phyloP scores from a whole-genome alignment of 1,140 invertebrate genomes.

The Rhagoletis pomonella region DNA sequence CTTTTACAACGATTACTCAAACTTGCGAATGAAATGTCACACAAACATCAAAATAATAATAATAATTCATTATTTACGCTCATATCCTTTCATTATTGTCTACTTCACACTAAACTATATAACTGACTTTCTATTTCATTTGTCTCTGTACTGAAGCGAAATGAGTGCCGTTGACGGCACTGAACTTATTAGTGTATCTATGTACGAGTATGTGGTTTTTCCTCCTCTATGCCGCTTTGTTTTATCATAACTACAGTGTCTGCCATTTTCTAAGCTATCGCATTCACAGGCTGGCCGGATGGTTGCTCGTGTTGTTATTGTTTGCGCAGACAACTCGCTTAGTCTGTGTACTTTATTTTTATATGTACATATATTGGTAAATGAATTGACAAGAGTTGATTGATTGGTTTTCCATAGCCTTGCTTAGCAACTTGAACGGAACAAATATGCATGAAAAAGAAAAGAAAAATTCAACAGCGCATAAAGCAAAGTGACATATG shows the following conservation, averaged over 20 bases:
- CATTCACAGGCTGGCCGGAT: neutral
- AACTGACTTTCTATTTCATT: constrained; percentile 38
- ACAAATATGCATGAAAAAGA: neutral
- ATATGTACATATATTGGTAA: constrained; percentile 14
- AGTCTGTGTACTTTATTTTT: neutral
- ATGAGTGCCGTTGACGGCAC: neutral
- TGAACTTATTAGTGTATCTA: neutral
- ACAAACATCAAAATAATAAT: neutral
- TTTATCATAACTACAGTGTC: neutral
- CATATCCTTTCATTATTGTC: constrained; percentile 31
- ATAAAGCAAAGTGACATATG: neutral
- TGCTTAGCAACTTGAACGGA: constrained; percentile 2
- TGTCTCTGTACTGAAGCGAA: neutral
- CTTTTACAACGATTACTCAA: too few species aligned
- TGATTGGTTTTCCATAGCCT: constrained; percentile 39
- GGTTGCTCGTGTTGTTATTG: constrained; percentile 5
- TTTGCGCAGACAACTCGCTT: constrained; percentile 31
- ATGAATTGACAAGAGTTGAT: constrained; percentile 42
- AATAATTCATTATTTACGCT: constrained; percentile 2
- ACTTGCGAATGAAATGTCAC: too few species aligned
- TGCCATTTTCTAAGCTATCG: neutral
- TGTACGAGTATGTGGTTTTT: neutral
- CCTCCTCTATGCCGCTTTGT: neutral
- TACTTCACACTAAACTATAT: neutral
- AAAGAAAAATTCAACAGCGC: neutral